Conservation (phyloP, 1,140 invertebrate species). For the Matsumurasca onukii region DNA sequence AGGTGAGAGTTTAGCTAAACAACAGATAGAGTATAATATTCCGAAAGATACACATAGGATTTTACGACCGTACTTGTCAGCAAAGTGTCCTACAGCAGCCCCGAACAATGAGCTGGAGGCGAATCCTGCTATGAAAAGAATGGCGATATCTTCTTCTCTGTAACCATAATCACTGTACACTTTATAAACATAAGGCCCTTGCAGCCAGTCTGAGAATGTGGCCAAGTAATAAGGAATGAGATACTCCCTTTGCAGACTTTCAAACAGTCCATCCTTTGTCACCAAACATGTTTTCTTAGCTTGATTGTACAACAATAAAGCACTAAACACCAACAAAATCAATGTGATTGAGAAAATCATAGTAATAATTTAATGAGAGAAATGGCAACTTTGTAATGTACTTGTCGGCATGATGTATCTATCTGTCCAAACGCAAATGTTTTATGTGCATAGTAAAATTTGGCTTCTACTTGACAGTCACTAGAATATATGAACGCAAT, state of each 20-base stretch:
- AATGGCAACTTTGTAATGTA: no score
- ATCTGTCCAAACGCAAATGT: no score
- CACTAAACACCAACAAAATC: neutral
- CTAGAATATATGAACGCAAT: no score
- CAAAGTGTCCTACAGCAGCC: slow-evolving; percentile 55
- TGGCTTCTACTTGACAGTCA: no score
- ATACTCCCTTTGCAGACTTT: slow-evolving; percentile 57
- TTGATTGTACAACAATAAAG: neutral
- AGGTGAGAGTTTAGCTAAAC: slow-evolving; percentile 54
- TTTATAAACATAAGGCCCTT: slow-evolving; percentile 71
- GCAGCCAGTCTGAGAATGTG: slow-evolving; percentile 69
- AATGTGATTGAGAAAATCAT: slow-evolving; percentile 20
- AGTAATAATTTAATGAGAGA: no score
- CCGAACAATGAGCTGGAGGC: slow-evolving; percentile 66
- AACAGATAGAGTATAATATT: slow-evolving; percentile 62
- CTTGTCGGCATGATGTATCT: no score
- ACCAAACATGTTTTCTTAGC: neutral
- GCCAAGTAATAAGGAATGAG: slow-evolving; percentile 62
- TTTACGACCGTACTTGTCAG: slow-evolving; percentile 61
- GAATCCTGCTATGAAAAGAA: slow-evolving; percentile 67
- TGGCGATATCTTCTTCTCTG: slow-evolving; percentile 60
- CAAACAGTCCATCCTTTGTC: slow-evolving; percentile 39
- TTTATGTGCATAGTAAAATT: no score
- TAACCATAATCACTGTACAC: slow-evolving; percentile 68
- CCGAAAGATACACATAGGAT: slow-evolving; percentile 58